Percentiles rank a stretch among this genome's conserved stretches.
Evolutionary conservation across 2,797 vertebrate genomes (phyloP).

Genomic region (Micromesistius poutassou): DNA sequence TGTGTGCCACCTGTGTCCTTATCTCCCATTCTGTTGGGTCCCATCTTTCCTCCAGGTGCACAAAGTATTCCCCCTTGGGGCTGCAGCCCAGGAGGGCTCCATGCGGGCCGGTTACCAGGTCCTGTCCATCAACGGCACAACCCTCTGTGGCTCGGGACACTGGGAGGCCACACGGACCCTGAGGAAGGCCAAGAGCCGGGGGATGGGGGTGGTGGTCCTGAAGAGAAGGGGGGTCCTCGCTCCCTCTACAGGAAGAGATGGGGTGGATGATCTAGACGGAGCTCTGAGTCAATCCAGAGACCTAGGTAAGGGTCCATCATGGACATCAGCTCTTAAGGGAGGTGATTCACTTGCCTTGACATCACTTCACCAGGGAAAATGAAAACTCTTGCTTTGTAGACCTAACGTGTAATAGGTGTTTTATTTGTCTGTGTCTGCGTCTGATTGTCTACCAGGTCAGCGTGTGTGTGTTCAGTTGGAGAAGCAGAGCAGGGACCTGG

Average conservation of each 20-base stretch:
- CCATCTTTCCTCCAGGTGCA: conserved; percentile 67
- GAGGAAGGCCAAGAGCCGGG: conserved; percentile 58
- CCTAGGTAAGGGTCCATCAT: conserved; percentile 49
- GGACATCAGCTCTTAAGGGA: background rate
- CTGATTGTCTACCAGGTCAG: conserved; percentile 44
- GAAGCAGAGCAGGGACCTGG: conserved; percentile 73
- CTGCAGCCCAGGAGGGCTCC: conserved; percentile 75
- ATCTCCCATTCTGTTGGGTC: background rate
- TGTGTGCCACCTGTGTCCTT: background rate
- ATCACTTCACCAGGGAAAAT: background rate
- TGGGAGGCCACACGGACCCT: conserved; percentile 71
- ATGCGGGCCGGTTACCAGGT: conserved; percentile 72
- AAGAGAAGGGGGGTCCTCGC: conserved; percentile 45
- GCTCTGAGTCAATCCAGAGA: conserved; percentile 26
- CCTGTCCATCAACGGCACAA: conserved; percentile 78
- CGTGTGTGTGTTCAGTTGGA: conserved; percentile 62
- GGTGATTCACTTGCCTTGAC: background rate
- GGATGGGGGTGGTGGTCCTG: conserved; percentile 76
- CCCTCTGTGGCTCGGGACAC: conserved; percentile 62
- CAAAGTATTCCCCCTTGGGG: conserved; percentile 71
- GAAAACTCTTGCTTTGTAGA: background rate
- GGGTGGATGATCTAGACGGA: conserved; percentile 16
- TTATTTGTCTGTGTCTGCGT: conserved; percentile 16
- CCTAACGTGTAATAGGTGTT: background rate
- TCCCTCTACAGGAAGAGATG: conserved; percentile 18